phyloP scores from a whole-genome alignment of 2,797 vertebrate species.

The Xenopus petersii region DNA sequence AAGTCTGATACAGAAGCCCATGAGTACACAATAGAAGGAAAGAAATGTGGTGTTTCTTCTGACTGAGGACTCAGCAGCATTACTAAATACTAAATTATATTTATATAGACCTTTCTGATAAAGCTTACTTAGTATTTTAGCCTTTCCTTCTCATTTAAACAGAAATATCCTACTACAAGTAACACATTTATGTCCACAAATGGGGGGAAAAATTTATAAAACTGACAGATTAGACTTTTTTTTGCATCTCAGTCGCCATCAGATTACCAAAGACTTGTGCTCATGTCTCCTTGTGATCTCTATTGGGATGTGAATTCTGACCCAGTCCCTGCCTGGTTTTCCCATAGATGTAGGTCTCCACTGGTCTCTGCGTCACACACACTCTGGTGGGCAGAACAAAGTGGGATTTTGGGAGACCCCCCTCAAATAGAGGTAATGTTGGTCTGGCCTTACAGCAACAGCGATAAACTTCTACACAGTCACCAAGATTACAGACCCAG shows the following conservation, averaged over 20 bases:
- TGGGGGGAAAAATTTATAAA: too few relatives aligned
- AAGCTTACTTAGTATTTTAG: too few relatives aligned
- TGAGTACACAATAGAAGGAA: too few relatives aligned
- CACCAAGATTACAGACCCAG: conserved; percentile 83
- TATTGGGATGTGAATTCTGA: conserved; percentile 30
- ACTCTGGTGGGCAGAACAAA: background rate
- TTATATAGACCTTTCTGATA: too few relatives aligned
- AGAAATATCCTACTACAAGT: too few relatives aligned
- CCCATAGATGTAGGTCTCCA: conserved; percentile 39
- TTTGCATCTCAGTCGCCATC: conserved; percentile 52
- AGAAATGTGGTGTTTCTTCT: too few relatives aligned
- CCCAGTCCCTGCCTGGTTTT: conserved; percentile 34
- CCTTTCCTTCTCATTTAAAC: too few relatives aligned
- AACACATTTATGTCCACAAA: too few relatives aligned
- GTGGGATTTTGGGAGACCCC: background rate
- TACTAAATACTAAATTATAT: too few relatives aligned
- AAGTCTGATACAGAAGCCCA: too few relatives aligned
- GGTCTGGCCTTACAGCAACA: conserved; percentile 87
- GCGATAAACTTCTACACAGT: conserved; percentile 67
- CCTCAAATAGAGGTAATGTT: conserved; percentile 58
- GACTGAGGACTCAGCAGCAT: too few relatives aligned
- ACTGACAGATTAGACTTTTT: too few relatives aligned
- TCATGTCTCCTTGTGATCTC: conserved; percentile 62
- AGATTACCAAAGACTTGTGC: conserved; percentile 77
- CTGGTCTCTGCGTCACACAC: conserved; percentile 45